Conservation (phyloP, 2,797 vertebrate species). For the Merluccius polli region DNA sequence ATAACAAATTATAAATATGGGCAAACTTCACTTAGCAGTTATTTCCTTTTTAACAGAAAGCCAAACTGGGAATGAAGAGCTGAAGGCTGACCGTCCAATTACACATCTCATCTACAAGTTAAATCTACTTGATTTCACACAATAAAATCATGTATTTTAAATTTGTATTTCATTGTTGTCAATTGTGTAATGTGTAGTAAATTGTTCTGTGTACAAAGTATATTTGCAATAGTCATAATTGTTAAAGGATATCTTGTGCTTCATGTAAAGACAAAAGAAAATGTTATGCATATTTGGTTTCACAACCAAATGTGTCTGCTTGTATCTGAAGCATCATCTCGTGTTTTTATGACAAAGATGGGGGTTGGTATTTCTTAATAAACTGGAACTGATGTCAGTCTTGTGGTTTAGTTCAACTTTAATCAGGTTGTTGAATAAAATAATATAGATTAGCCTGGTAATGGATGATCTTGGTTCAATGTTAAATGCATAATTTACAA, state of each 20-base stretch:
- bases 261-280: slow-evolving; percentile 53
- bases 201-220: not conserved
- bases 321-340: not conserved
- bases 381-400: not conserved
- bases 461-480: not conserved
- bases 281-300: slow-evolving; percentile 34
- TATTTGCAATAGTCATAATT: not conserved
- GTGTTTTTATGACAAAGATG: not conserved
- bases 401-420: not conserved
- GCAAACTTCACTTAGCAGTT: not conserved
- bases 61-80: slow-evolving; percentile 94
- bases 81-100: slow-evolving; percentile 54
- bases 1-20: not conserved
- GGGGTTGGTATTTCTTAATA: not conserved
- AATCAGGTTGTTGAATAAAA: not conserved
- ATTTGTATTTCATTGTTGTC: not conserved
- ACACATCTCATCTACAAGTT: slow-evolving; percentile 1
- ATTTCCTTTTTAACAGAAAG: slow-evolving; percentile 80
- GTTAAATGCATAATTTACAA: not conserved
- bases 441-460: not conserved
- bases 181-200: not conserved
- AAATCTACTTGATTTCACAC: not conserved
- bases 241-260: not conserved
- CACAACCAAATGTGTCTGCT: slow-evolving; percentile 5
- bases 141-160: not conserved